Conservation (phyloP, 2,113 vertebrate genomes). For the Delphinapterus leucas region DNA sequence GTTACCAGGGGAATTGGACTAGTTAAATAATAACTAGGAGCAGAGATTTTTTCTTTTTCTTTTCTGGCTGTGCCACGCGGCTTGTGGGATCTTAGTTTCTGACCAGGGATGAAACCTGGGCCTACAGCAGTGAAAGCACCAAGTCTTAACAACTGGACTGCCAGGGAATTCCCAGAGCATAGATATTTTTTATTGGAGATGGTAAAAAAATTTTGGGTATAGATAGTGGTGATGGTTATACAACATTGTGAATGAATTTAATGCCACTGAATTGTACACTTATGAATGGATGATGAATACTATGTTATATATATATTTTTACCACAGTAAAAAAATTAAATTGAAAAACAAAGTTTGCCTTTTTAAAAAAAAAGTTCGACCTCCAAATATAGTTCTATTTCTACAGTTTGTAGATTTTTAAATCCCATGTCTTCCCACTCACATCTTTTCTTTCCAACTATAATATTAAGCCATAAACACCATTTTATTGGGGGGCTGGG, state of each 20-base stretch:
- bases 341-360: background rate
- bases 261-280: background rate
- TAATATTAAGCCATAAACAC: conserved; percentile 66
- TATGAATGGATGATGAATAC: background rate
- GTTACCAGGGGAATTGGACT: background rate
- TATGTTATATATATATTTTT: background rate
- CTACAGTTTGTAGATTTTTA: conserved; percentile 62
- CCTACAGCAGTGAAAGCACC: background rate
- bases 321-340: background rate
- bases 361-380: background rate
- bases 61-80: background rate
- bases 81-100: background rate
- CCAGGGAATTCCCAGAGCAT: background rate
- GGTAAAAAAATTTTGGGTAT: background rate
- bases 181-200: background rate
- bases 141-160: background rate
- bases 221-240: background rate
- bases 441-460: conserved; percentile 67
- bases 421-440: conserved; percentile 47
- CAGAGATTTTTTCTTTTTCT: background rate
- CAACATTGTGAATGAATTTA: background rate
- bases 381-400: conserved; percentile 4
- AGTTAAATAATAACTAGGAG: background rate
- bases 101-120: background rate
- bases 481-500: conserved; percentile 50